These are phyloP conservation scores for Neomonachus schauinslandi DNA, from an alignment of 2,113 vertebrate genomes.

Conservation along the genomic window DNA sequence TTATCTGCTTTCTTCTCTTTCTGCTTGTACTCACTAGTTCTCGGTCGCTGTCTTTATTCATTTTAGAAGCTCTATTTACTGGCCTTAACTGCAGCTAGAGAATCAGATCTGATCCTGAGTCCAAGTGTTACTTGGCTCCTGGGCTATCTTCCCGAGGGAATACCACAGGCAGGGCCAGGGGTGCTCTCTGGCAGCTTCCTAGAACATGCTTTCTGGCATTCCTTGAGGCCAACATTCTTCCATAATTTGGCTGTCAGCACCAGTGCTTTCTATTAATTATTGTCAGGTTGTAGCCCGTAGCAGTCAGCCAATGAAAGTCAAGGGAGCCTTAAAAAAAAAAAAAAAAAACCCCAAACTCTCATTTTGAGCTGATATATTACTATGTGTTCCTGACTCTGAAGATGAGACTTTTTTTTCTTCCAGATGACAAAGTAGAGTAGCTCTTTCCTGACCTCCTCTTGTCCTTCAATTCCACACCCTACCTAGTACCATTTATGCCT, in stretches of 20 bases:
- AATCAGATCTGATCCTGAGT: slow-evolving; percentile 40
- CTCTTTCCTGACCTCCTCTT: neutral
- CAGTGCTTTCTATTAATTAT: neutral
- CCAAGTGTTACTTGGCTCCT: neutral
- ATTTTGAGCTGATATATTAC: neutral
- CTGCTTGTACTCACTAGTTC: neutral
- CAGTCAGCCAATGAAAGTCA: neutral
- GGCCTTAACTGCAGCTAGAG: neutral
- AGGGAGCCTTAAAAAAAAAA: neutral
- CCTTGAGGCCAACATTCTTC: neutral
- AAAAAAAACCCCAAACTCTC: neutral
- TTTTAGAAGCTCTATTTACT: slow-evolving; percentile 2
- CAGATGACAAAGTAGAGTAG: neutral
- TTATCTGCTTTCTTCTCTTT: neutral
- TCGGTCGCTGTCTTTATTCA: slow-evolving; percentile 30
- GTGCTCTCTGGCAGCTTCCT: neutral
- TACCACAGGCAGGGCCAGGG: neutral
- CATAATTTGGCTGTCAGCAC: neutral
- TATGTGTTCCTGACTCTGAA: neutral
- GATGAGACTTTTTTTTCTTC: neutral
- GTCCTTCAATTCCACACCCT: neutral
- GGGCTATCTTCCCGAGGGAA: neutral
- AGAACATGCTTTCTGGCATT: neutral
- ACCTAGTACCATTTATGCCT: neutral
- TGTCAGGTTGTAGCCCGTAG: neutral